Conservation (phyloP, 2,113 vertebrate genomes). For the Seriola quinqueradiata region DNA sequence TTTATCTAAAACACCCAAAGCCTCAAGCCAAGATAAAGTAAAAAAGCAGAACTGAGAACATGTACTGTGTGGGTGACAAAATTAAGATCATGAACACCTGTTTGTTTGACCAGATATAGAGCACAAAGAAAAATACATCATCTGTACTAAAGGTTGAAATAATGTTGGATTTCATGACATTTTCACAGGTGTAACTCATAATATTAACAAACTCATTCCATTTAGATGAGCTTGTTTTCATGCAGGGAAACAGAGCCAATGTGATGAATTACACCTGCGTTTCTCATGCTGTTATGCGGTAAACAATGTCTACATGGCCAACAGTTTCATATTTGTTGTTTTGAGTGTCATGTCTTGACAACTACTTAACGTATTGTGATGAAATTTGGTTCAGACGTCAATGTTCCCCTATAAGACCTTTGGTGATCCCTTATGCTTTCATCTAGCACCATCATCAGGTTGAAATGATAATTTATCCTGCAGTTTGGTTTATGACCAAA, state of each 20-base stretch:
- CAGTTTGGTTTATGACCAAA: neutral
- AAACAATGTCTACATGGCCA: no score
- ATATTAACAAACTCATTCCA: no score
- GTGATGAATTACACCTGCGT: no score
- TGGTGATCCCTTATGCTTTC: neutral
- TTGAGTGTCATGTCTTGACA: neutral
- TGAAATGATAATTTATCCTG: neutral
- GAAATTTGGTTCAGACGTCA: neutral
- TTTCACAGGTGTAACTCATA: no score
- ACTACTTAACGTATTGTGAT: neutral
- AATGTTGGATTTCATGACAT: no score
- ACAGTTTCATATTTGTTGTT: neutral
- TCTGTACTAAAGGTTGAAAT: no score
- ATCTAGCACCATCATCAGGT: neutral
- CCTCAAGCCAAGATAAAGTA: neutral
- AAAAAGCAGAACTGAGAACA: constrained; percentile 17
- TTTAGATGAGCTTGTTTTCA: no score
- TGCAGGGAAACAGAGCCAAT: no score
- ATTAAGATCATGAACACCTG: neutral
- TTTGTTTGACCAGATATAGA: no score
- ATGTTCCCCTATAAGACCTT: neutral
- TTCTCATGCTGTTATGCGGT: no score
- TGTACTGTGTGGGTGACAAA: no score
- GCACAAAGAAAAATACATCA: neutral
- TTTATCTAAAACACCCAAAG: neutral